These are phyloP conservation scores for Mesochorus sp. DNA, from an alignment of 2,888 invertebrate species.

Conservation along the genomic window DNA sequence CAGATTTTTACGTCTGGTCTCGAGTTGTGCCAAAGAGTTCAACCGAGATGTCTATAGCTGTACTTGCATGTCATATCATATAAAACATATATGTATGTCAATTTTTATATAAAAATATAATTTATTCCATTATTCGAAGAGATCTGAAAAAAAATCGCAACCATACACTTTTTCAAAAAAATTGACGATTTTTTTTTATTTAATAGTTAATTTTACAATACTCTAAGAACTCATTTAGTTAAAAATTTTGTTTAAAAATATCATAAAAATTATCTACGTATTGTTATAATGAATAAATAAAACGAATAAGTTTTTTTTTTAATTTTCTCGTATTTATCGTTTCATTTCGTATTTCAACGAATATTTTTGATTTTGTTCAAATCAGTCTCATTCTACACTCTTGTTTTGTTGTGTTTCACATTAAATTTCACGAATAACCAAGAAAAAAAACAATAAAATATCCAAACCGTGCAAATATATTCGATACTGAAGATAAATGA, in stretches of 20 bases:
- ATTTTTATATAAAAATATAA: too few relatives aligned
- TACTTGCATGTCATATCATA: not conserved
- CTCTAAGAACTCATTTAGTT: too few relatives aligned
- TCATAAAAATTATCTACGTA: too few relatives aligned
- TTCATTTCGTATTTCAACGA: not conserved
- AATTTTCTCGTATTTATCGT: not conserved
- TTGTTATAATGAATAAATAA: too few relatives aligned
- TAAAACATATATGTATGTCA: too few relatives aligned
- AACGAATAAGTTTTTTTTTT: not conserved
- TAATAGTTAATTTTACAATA: too few relatives aligned
- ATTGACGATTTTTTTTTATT: too few relatives aligned
- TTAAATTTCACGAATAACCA: not conserved
- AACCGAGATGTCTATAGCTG: not conserved
- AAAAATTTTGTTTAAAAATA: too few relatives aligned
- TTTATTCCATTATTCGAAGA: too few relatives aligned
- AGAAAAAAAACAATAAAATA: not conserved
- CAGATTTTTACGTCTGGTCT: slow-evolving; percentile 56
- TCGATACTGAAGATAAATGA: not conserved
- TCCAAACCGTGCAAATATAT: too few relatives aligned
- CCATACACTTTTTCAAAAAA: too few relatives aligned
- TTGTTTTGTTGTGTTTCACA: not conserved
- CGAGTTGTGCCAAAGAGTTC: slow-evolving; percentile 54
- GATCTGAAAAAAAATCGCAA: too few relatives aligned
- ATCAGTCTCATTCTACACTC: not conserved
- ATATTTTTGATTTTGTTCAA: not conserved